Percentiles rank a stretch among this genome's conserved stretches.
These are phyloP conservation scores for Rhyacophila evoluta DNA, from an alignment of 2,888 invertebrate species.

Conservation along the genomic window DNA sequence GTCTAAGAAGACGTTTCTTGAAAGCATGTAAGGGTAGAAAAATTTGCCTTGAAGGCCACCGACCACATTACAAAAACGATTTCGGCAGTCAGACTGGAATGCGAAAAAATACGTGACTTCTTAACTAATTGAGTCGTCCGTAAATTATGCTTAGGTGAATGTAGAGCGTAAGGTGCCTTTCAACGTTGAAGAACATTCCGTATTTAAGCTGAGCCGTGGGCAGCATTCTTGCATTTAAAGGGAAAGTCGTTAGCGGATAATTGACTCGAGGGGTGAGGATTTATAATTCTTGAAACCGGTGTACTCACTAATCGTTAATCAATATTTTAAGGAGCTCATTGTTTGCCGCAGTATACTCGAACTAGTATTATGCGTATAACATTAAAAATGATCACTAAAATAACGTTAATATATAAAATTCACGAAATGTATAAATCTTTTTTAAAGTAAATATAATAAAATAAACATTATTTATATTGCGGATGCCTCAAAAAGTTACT, in stretches of 20 bases:
- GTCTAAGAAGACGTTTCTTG: neutral
- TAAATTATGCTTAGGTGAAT: conserved; percentile 44
- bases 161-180: neutral
- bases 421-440: too few relatives aligned
- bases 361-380: neutral
- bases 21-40: neutral
- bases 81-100: conserved; percentile 23
- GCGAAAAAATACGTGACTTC: conserved; percentile 44
- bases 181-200: conserved; percentile 15
- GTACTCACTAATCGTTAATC: conserved; percentile 6
- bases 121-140: conserved; percentile 45
- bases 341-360: neutral
- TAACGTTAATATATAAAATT: too few relatives aligned
- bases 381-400: too few relatives aligned
- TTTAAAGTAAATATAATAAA: too few relatives aligned
- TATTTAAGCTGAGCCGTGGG: neutral
- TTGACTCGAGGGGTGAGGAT: neutral
- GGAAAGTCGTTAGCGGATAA: conserved; percentile 15
- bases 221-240: conserved; percentile 22
- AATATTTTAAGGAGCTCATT: neutral
- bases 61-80: conserved; percentile 25
- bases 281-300: neutral
- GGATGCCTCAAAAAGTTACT: too few relatives aligned
- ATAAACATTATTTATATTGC: too few relatives aligned
- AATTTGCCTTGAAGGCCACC: neutral